phyloP scores from a whole-genome alignment of 2,888 invertebrate genomes.

The Furcula furcula region DNA sequence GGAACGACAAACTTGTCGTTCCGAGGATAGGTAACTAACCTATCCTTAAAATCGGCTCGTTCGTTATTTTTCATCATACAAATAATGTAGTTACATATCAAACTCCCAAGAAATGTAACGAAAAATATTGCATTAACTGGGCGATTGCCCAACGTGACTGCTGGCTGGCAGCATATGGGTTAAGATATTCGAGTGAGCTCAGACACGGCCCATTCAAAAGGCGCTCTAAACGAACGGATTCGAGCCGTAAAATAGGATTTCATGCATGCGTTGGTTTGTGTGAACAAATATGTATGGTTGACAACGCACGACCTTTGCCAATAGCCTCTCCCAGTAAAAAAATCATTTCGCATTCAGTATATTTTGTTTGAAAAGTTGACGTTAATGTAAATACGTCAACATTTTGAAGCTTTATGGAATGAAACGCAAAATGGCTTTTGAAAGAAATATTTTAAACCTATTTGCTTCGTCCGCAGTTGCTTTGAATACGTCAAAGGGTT shows the following conservation, averaged over 20 bases:
- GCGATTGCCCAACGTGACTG: slow-evolving; percentile 43
- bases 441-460: background rate
- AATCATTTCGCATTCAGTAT: slow-evolving; percentile 42
- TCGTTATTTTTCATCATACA: no score
- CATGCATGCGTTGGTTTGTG: slow-evolving; percentile 77
- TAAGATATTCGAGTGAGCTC: slow-evolving; percentile 66
- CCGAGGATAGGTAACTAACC: no score
- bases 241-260: slow-evolving; percentile 80
- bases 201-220: slow-evolving; percentile 73
- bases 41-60: no score
- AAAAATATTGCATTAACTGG: slow-evolving; percentile 26
- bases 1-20: no score
- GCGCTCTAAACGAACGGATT: slow-evolving; percentile 73
- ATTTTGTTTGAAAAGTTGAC: slow-evolving; percentile 17
- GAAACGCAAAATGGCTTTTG: slow-evolving; percentile 1
- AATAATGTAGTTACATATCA: background rate
- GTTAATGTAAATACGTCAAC: slow-evolving; percentile 13
- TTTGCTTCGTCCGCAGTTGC: background rate
- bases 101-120: slow-evolving; percentile 3
- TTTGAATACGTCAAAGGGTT: background rate
- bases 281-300: slow-evolving; percentile 78
- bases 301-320: slow-evolving; percentile 72
- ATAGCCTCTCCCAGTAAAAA: slow-evolving; percentile 55
- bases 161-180: slow-evolving; percentile 46
- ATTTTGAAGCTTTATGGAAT: slow-evolving; percentile 4